Evolutionary conservation across 2,888 invertebrate species (phyloP).

Genomic region (Rhagophthalmus giganteus): DNA sequence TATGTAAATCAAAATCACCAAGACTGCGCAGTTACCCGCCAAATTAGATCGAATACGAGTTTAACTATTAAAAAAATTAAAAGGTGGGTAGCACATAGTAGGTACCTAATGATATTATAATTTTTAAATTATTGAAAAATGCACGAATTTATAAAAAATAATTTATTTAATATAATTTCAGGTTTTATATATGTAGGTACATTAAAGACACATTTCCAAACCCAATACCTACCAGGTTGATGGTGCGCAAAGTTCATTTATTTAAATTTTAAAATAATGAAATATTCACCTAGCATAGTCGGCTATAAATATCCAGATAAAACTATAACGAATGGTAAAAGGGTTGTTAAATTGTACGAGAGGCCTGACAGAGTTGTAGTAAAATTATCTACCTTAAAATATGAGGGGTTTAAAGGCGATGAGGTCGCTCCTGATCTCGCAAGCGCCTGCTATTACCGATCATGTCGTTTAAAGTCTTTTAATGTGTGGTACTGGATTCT

Average conservation of each 20-base stretch:
- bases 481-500: slow-evolving; percentile 38
- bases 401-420: slow-evolving; percentile 43
- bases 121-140: too few species aligned
- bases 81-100: too few species aligned
- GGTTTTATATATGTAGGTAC: too few species aligned
- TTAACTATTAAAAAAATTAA: too few species aligned
- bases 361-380: slow-evolving; percentile 38
- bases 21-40: too few species aligned
- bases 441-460: slow-evolving; percentile 36
- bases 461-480: slow-evolving; percentile 35
- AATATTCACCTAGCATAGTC: slow-evolving; percentile 43
- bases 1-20: too few species aligned
- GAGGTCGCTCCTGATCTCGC: slow-evolving; percentile 33
- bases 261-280: slow-evolving; percentile 38
- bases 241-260: slow-evolving; percentile 26
- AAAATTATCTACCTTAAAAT: slow-evolving; percentile 46
- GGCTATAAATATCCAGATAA: slow-evolving; percentile 45
- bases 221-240: too few species aligned
- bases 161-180: too few species aligned
- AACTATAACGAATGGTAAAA: slow-evolving; percentile 50
- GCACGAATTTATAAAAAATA: too few species aligned
- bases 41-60: too few species aligned
- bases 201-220: too few species aligned
- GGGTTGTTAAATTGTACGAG: slow-evolving; percentile 49
- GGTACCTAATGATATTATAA: too few species aligned